A percentile compares a stretch with the other conserved stretches of the same genome.
These are phyloP conservation scores for Nasonia oneida DNA, from an alignment of 2,888 invertebrate genomes.

Conservation along the genomic window DNA sequence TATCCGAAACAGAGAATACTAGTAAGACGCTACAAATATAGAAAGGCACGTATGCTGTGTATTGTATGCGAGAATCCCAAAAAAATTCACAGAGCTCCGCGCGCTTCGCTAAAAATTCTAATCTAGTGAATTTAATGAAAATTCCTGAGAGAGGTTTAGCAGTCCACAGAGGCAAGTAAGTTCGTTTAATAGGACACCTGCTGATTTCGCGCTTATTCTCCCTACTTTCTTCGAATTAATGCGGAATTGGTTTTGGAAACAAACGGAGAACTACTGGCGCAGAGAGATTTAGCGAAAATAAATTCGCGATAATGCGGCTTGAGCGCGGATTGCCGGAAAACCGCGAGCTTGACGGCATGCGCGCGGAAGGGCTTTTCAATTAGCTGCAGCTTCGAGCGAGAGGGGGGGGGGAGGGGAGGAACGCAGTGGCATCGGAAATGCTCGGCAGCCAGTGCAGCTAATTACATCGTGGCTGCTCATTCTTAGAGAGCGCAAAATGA, in stretches of 20 bases:
- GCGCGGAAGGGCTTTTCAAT: conserved; percentile 1
- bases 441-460: not conserved
- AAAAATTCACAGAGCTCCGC: no score
- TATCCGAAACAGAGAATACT: no score
- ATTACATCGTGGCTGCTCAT: conserved; percentile 35
- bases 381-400: not conserved
- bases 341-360: not conserved
- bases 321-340: not conserved
- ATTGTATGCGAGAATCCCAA: no score
- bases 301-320: not conserved
- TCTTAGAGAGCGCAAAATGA: conserved; percentile 21
- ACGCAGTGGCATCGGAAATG: not conserved
- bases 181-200: not conserved
- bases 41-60: no score
- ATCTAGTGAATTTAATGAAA: not conserved
- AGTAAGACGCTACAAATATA: no score
- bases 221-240: not conserved
- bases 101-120: no score
- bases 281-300: not conserved
- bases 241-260: not conserved
- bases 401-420: no score
- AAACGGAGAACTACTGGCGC: not conserved
- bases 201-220: not conserved
- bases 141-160: not conserved
- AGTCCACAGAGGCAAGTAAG: not conserved